A percentile compares a stretch with the other conserved stretches of the same genome.
phyloP scores from a whole-genome alignment of 2,113 vertebrate genomes.

The Tiliqua scincoides region DNA sequence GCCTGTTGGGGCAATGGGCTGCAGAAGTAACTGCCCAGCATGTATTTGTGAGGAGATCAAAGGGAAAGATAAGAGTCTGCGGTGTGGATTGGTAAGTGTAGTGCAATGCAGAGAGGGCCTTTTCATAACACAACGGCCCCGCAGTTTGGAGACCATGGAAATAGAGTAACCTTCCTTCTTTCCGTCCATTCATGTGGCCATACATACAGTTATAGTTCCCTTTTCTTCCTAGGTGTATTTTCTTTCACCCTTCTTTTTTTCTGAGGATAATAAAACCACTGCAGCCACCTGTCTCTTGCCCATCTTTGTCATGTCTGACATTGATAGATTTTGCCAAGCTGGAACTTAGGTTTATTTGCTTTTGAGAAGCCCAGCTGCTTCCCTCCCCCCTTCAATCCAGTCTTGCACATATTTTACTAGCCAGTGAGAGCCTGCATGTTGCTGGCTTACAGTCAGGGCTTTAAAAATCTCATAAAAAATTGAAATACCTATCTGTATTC shows the following conservation, averaged over 20 bases:
- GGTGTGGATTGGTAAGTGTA: too few relatives aligned
- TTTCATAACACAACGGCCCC: too few relatives aligned
- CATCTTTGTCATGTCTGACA: neutral
- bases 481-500: conserved; percentile 52
- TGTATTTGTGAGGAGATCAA: too few relatives aligned
- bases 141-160: too few relatives aligned
- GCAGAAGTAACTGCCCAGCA: too few relatives aligned
- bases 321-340: conserved; percentile 23
- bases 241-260: conserved; percentile 2
- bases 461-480: conserved; percentile 54
- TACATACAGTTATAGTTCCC: neutral
- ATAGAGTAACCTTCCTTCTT: too few relatives aligned
- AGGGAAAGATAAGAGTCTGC: too few relatives aligned
- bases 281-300: conserved; percentile 4
- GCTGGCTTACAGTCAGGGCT: conserved; percentile 37
- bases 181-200: neutral
- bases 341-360: conserved; percentile 19
- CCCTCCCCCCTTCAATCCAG: conserved; percentile 5
- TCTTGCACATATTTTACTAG: conserved; percentile 14
- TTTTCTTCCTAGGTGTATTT: neutral
- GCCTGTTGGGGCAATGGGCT: too few relatives aligned
- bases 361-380: conserved; percentile 36
- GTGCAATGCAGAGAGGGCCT: too few relatives aligned
- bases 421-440: conserved; percentile 20
- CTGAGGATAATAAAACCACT: conserved; percentile 5